Evolutionary conservation across 2,113 vertebrate genomes (phyloP).

Genomic region (Ophiodon elongatus): DNA sequence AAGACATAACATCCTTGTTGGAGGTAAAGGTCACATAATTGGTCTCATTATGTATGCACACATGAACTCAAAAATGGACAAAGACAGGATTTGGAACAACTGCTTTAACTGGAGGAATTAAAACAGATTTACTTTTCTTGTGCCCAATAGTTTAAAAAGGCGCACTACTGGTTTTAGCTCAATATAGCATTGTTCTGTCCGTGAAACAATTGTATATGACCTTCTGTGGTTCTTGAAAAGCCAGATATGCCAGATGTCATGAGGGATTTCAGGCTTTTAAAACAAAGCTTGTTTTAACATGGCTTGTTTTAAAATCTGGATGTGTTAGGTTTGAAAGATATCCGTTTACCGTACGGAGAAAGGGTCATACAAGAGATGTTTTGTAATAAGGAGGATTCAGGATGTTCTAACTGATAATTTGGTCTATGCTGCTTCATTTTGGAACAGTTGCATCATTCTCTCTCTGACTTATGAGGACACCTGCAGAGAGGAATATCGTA

Average conservation of each 20-base stretch:
- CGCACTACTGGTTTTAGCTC: neutral
- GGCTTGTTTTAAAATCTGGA: too few species aligned
- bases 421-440: too few species aligned
- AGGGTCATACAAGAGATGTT: too few species aligned
- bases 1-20: neutral
- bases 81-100: neutral
- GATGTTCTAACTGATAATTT: neutral
- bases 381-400: neutral
- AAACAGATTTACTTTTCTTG: neutral
- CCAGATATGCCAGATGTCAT: neutral
- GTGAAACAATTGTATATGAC: too few species aligned
- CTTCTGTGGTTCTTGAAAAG: too few species aligned
- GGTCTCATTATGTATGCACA: conserved; percentile 26
- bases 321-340: too few species aligned
- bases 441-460: too few species aligned
- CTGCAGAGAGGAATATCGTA: too few species aligned
- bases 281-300: neutral
- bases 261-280: neutral
- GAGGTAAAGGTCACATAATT: neutral
- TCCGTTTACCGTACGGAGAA: too few species aligned
- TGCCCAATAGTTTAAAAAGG: neutral
- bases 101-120: neutral
- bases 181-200: neutral
- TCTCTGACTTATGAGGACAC: too few species aligned
- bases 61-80: conserved; percentile 2